These are phyloP conservation scores for Arothron firmamentum DNA, from an alignment of 2,113 vertebrate species.

Conservation along the genomic window DNA sequence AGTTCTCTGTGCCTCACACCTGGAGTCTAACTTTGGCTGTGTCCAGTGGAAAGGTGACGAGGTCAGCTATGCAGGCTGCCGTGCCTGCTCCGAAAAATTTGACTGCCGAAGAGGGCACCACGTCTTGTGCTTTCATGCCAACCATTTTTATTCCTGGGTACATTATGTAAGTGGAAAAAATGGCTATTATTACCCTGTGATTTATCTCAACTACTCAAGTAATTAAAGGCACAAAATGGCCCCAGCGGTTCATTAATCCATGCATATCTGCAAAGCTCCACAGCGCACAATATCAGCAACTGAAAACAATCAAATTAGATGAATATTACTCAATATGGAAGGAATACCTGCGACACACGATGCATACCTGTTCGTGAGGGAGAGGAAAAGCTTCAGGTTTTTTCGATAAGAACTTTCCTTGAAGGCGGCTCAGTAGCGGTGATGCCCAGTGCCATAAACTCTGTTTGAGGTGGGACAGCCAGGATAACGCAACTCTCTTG, in stretches of 20 bases:
- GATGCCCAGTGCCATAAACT: slow-evolving; percentile 53
- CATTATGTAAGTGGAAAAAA: slow-evolving; percentile 21
- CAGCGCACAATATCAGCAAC: too few species aligned
- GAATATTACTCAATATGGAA: neutral
- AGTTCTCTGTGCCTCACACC: slow-evolving; percentile 61
- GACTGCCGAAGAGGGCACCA: slow-evolving; percentile 76
- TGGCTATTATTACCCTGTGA: neutral
- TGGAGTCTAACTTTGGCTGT: slow-evolving; percentile 88
- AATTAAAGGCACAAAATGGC: too few species aligned
- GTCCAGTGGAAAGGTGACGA: slow-evolving; percentile 87
- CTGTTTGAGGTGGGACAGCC: slow-evolving; percentile 18
- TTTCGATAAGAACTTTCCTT: slow-evolving; percentile 38
- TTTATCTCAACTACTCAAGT: too few species aligned
- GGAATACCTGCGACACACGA: neutral
- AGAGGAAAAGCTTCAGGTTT: slow-evolving; percentile 41
- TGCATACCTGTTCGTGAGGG: slow-evolving; percentile 26
- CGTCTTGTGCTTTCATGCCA: slow-evolving; percentile 79
- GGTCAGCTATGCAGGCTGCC: slow-evolving; percentile 86
- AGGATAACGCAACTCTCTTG: slow-evolving; percentile 45
- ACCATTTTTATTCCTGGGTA: slow-evolving; percentile 71
- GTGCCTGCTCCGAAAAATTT: slow-evolving; percentile 86
- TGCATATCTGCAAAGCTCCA: too few species aligned
- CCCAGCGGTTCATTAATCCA: too few species aligned
- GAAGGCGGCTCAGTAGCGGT: slow-evolving; percentile 22
- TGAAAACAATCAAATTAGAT: neutral